A percentile compares a stretch with the other conserved stretches of the same genome.
Evolutionary conservation across 2,888 invertebrate species (phyloP).

Genomic region (Teleogryllus oceanicus): DNA sequence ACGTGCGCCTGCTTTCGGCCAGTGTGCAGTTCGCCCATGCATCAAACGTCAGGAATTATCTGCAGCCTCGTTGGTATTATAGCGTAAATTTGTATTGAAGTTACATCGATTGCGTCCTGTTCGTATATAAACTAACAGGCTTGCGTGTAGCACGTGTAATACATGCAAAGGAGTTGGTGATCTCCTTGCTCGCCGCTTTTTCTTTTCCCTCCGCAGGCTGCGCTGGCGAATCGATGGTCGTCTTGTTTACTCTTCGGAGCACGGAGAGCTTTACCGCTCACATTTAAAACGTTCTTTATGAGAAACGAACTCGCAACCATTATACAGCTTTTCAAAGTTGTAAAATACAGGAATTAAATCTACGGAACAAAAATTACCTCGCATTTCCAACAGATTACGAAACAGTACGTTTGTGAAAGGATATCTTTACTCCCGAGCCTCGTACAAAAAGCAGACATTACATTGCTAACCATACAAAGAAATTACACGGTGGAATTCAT

Average conservation of each 20-base stretch:
- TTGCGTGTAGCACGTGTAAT: background rate
- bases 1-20: background rate
- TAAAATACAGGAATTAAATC: too few relatives aligned
- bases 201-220: background rate
- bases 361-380: too few relatives aligned
- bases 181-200: background rate
- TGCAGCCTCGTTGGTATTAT: constrained; percentile 18
- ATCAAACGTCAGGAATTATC: constrained; percentile 11
- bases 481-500: too few relatives aligned
- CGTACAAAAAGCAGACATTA: too few relatives aligned
- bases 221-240: background rate
- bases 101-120: background rate
- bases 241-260: background rate
- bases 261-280: too few relatives aligned
- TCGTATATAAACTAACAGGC: background rate
- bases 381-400: too few relatives aligned
- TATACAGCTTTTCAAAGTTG: too few relatives aligned
- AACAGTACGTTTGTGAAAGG: too few relatives aligned
- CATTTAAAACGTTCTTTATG: too few relatives aligned
- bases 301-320: too few relatives aligned
- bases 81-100: constrained; percentile 18
- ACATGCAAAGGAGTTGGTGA: background rate
- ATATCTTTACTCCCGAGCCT: too few relatives aligned
- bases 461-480: too few relatives aligned
- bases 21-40: constrained; percentile 6